phyloP scores from a whole-genome alignment of 2,113 vertebrate species.

The Paedocypris sp. region DNA sequence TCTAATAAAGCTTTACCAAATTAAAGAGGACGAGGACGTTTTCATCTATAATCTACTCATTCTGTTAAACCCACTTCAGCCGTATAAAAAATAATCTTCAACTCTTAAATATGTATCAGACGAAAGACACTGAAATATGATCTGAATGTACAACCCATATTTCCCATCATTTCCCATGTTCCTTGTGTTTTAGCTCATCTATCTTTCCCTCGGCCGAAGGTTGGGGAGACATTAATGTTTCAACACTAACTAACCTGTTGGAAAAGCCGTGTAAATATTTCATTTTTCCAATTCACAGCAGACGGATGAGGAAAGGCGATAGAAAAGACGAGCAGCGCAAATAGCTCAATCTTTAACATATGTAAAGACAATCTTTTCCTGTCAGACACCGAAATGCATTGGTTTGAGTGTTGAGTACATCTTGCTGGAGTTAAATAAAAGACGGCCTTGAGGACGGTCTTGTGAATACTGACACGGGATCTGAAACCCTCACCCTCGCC shows the following conservation, averaged over 20 bases:
- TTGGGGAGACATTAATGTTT: conserved; percentile 17
- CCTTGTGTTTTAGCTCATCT: neutral
- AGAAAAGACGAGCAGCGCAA: neutral
- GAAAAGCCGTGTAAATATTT: conserved; percentile 28
- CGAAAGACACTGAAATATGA: neutral
- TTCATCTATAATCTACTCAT: no score
- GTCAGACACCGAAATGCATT: no score
- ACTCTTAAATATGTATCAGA: no score
- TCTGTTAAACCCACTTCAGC: no score
- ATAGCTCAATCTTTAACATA: neutral
- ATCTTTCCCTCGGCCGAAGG: neutral
- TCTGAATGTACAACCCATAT: neutral
- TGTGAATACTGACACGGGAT: no score
- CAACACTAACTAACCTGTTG: conserved; percentile 23
- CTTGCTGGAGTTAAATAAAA: no score
- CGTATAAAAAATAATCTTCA: no score
- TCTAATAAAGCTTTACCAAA: no score
- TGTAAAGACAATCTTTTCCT: neutral
- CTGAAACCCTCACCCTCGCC: no score
- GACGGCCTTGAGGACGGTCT: no score
- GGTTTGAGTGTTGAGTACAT: no score
- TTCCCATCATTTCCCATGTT: neutral
- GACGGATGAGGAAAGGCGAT: neutral
- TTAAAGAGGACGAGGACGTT: no score
- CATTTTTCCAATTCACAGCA: conserved; percentile 17